Evolutionary conservation across 1,140 invertebrate genomes (phyloP), one percentile per base, ranked within the genome.

Genomic region (Anastrepha ludens): DNA sequence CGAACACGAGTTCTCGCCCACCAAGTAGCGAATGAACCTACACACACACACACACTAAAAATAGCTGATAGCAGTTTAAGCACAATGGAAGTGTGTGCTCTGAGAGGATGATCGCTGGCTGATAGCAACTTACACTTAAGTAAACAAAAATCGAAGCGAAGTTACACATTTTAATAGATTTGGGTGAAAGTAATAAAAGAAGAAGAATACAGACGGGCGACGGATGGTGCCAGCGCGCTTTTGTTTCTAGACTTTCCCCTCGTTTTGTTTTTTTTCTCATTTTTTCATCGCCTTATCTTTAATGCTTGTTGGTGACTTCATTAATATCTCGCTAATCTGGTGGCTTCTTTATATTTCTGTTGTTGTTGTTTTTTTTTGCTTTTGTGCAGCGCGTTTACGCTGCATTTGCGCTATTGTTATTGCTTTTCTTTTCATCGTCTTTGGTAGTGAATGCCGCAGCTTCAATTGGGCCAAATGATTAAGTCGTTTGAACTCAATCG

Each of bases 401-500:
- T 62, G 15, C 60, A 62, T 62, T 4, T 62, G 1, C 8, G 29
- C 13, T 47, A 0, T 74, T 44, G 67, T 47, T 74, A 17, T 74
- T n/a, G 67, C 11, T 15, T 74, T 7, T 74, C 39, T 41, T 44
- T 70, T 44, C 41, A 74, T 4, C 44, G 67, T 15, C 44, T 44
- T 47, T 17, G 44, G 67, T 74, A 74, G 67, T 44, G 41, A 41
- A 41, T 47, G 67, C 13, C 41, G 4, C 15, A 17, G 39, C 67
- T 44, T 44, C 67, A 74, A 74, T 74, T 74, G 67, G 67, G 39
- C 67, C 67, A 74, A 74, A 74, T 74, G 39, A 74, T 74, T 74
- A 74, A 74, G 67, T 74, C 41, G 41, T 74, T 74, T 74, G 67
- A 74, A 74, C 67, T 74, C 67, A 74, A 74, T 74, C 67, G 67